phyloP scores from a whole-genome alignment of 2,888 invertebrate genomes.

The Reticulitermes lucifugus region DNA sequence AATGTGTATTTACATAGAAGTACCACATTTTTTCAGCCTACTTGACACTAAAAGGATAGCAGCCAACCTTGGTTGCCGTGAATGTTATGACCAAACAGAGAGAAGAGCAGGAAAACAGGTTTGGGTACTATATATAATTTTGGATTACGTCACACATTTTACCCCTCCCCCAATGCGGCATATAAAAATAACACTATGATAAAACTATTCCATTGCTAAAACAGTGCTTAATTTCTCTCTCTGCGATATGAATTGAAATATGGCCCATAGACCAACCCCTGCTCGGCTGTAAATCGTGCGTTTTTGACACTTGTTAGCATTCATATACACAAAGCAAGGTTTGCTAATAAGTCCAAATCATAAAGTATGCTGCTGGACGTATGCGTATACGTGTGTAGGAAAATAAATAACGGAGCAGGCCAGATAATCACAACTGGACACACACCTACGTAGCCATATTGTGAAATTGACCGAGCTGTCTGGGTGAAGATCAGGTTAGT shows the following conservation, averaged over 20 bases:
- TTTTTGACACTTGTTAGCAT: slow-evolving; percentile 40
- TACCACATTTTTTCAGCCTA: neutral
- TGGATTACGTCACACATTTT: slow-evolving; percentile 7
- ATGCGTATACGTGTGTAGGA: neutral
- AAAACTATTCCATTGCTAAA: slow-evolving; percentile 35
- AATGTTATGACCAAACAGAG: neutral
- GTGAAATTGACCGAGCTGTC: neutral
- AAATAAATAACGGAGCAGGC: neutral
- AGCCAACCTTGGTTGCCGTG: neutral
- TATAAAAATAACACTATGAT: slow-evolving; percentile 25
- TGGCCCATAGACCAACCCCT: slow-evolving; percentile 11
- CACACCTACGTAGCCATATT: neutral
- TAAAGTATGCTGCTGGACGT: slow-evolving; percentile 31
- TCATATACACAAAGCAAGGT: slow-evolving; percentile 34
- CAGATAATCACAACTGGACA: neutral
- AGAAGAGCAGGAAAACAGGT: neutral
- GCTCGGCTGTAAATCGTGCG: slow-evolving; percentile 35
- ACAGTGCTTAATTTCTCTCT: slow-evolving; percentile 35
- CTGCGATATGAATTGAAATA: slow-evolving; percentile 37
- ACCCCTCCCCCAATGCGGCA: neutral
- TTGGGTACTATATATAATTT: neutral
- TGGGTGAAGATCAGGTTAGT: neutral
- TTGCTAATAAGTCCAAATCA: slow-evolving; percentile 38
- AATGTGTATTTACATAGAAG: neutral
- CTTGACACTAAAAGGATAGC: neutral